phyloP scores from a whole-genome alignment of 1,140 invertebrate genomes.

The Musca vetustissima region DNA sequence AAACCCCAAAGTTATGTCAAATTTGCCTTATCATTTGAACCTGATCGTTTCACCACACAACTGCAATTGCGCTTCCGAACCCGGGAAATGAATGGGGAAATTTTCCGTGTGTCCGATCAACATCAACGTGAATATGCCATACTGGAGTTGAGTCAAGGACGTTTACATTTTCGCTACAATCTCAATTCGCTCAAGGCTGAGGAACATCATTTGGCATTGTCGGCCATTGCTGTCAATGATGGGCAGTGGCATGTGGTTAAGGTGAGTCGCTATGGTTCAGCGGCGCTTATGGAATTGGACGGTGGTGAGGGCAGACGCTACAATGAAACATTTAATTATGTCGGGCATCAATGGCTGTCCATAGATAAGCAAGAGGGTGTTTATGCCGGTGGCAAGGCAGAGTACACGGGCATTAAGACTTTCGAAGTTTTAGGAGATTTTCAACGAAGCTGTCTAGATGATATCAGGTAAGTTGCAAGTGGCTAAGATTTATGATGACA shows the following conservation, averaged over 20 bases:
- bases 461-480: constrained; percentile 48
- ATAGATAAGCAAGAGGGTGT: constrained; percentile 69
- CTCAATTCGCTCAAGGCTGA: constrained; percentile 64
- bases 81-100: constrained; percentile 64
- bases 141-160: constrained; percentile 63
- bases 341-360: constrained; percentile 64
- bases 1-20: constrained; percentile 68
- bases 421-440: constrained; percentile 68
- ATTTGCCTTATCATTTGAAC: constrained; percentile 69
- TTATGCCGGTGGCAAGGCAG: constrained; percentile 68
- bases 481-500: too few species aligned
- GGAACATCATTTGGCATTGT: constrained; percentile 63
- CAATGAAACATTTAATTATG: constrained; percentile 66
- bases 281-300: constrained; percentile 67
- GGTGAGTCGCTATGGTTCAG: constrained; percentile 64
- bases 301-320: constrained; percentile 71
- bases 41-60: constrained; percentile 63
- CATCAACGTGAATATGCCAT: constrained; percentile 69
- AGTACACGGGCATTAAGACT: constrained; percentile 64
- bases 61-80: constrained; percentile 70
- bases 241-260: constrained; percentile 73
- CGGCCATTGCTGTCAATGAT: constrained; percentile 65
- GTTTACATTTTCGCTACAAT: constrained; percentile 65
- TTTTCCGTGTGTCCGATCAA: constrained; percentile 66
- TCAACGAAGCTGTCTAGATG: constrained; percentile 59